Evolutionary conservation across 2,113 vertebrate genomes (phyloP).

Genomic region (Ramphastos sulfuratus): DNA sequence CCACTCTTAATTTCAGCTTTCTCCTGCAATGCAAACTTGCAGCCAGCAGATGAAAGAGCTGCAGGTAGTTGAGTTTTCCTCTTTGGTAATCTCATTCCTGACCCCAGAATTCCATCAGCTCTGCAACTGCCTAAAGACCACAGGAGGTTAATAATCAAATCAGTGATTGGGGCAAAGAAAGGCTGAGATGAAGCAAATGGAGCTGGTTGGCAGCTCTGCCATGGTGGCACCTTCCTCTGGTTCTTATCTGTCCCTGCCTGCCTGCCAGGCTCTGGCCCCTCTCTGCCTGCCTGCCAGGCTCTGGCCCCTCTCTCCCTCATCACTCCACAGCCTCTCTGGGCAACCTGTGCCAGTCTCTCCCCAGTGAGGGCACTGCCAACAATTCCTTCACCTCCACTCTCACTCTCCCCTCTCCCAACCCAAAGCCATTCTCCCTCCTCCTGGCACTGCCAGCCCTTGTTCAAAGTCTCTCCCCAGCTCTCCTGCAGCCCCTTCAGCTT

Average conservation of each 20-base stretch:
- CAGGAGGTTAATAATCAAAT: conserved; percentile 7
- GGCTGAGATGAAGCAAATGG: not conserved
- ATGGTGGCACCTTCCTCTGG: not conserved
- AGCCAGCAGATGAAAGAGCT: not conserved
- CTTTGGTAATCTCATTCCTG: not conserved
- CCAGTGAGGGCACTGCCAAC: too few species aligned
- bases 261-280: too few species aligned
- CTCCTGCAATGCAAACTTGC: not conserved
- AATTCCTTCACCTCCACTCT: too few species aligned
- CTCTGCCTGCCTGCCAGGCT: too few species aligned
- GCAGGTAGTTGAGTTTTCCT: not conserved
- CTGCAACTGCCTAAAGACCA: not conserved
- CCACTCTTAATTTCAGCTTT: not conserved
- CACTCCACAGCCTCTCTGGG: too few species aligned
- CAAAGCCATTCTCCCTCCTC: too few species aligned
- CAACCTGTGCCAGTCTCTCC: too few species aligned
- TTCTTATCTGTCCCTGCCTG: not conserved
- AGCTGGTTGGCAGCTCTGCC: not conserved
- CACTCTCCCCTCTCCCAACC: too few species aligned
- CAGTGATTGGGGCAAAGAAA: not conserved
- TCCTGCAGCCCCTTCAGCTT: too few species aligned
- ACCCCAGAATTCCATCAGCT: not conserved
- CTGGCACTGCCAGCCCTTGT: too few species aligned
- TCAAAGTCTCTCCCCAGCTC: too few species aligned
- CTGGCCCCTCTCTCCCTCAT: too few species aligned